Conservation (phyloP, 53 echinoderm and acorn worm species). For the Stichopus horrens region DNA sequence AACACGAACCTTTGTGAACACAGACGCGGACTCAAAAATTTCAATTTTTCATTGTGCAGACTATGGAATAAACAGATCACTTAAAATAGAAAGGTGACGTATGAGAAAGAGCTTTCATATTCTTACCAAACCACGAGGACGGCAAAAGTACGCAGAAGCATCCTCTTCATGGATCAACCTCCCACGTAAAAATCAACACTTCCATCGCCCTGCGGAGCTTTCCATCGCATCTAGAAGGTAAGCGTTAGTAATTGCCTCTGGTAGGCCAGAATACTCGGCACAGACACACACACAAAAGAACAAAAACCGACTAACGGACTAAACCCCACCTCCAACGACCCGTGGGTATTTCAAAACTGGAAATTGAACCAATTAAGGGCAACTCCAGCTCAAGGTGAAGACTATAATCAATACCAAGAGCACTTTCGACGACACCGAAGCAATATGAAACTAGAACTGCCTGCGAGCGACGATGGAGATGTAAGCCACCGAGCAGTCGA, state of each 20-base stretch:
- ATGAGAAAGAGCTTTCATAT: not conserved
- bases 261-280: not conserved
- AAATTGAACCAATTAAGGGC: slow-evolving; percentile 30
- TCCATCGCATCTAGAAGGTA: not conserved
- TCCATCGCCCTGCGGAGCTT: not conserved
- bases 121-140: not conserved
- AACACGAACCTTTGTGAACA: too few species aligned
- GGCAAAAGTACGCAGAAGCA: not conserved
- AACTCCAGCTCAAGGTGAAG: not conserved
- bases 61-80: too few species aligned
- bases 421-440: not conserved
- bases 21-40: too few species aligned
- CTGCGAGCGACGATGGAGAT: not conserved
- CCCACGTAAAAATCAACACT: not conserved
- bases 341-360: not conserved
- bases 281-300: not conserved
- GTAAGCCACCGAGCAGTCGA: not conserved
- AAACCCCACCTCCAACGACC: not conserved
- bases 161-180: not conserved
- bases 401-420: not conserved
- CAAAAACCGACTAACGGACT: not conserved
- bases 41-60: too few species aligned
- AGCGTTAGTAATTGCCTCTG: not conserved
- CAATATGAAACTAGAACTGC: not conserved
- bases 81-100: too few species aligned